Evolutionary conservation across 2,888 invertebrate species (phyloP), one percentile per base, ranked within the genome.

Genomic region (Lithophane leautieri): DNA sequence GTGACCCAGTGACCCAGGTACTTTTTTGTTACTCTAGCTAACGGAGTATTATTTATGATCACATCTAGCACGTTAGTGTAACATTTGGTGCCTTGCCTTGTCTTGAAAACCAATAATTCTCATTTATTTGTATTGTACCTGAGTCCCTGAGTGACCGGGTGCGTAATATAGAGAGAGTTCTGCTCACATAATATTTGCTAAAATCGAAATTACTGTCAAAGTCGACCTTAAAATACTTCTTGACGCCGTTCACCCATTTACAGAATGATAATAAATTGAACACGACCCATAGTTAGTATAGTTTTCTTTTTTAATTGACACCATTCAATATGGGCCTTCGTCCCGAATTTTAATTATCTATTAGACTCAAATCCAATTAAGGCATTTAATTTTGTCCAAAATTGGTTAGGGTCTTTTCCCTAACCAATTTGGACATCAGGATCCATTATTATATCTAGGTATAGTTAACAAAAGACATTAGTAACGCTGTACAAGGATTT

Each of bases 321-420:
- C 63, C 58, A 28, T 69, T 66, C 42, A 72, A 77, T 67, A 63
- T 58, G 60, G 73, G 56, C 44, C 60, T 66, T 50, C 42, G 72
- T 61, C 60, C 78, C 72, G 60, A 83, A 84, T 83, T 83, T 77
- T 65, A 84, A 84, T 81, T 54, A 73, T 74, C 61, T 65, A 40
- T 44, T 61, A 80, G 63, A 70, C 50, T 84, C 28, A 70, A 80
- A 83, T 70, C 61, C 63, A 85, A 82, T 79, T 54, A 74, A 72
- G 40, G 40, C 70, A 25, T 66, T 71, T 78, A 58, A 73, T 75
- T 73, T 56, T 73, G 58, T 56, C 22, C 28, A 56, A 63, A 54
- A 77, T 62, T 25, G 19, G 61, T 14, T 68, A 67, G 28, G 70
- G 62, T 34, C 34, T 34, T 6, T 34, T 34, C 34, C 34, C 6